These are phyloP conservation scores for Linnaemya vulpina DNA, from an alignment of 2,888 invertebrate species.

Conservation along the genomic window DNA sequence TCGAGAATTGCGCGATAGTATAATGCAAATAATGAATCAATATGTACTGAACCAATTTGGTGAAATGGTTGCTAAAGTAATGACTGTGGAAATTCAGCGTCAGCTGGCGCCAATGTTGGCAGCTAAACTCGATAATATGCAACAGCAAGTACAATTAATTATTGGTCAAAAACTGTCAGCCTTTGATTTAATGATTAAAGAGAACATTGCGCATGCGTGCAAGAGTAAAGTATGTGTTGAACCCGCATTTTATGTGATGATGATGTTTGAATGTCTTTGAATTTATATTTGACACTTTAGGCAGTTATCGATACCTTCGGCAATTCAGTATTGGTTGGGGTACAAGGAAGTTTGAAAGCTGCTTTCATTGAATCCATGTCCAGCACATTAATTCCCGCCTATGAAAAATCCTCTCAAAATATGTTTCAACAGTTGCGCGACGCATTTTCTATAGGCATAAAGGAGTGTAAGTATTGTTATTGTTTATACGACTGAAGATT, in stretches of 20 bases:
- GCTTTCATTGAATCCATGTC: constrained; percentile 91
- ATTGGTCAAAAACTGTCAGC: constrained; percentile 88
- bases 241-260: neutral
- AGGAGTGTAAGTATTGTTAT: constrained; percentile 88
- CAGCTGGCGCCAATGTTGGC: constrained; percentile 85
- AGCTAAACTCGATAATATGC: constrained; percentile 87
- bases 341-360: constrained; percentile 89
- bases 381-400: constrained; percentile 90
- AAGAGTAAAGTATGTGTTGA: constrained; percentile 86
- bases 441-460: constrained; percentile 93
- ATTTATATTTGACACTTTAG: constrained; percentile 82
- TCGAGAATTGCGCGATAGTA: constrained; percentile 84
- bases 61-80: constrained; percentile 84
- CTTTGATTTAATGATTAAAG: constrained; percentile 89
- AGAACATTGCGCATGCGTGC: constrained; percentile 91
- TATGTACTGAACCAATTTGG: constrained; percentile 84
- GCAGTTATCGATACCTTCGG: constrained; percentile 90
- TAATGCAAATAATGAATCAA: constrained; percentile 85
- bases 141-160: constrained; percentile 89
- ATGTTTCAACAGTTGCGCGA: constrained; percentile 96
- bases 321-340: constrained; percentile 86
- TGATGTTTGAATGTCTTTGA: neutral
- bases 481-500: neutral
- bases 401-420: constrained; percentile 92
- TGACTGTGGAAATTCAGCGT: constrained; percentile 85